Conservation (phyloP, 23 tunicate genomes). For the Trididemnum clinides region DNA sequence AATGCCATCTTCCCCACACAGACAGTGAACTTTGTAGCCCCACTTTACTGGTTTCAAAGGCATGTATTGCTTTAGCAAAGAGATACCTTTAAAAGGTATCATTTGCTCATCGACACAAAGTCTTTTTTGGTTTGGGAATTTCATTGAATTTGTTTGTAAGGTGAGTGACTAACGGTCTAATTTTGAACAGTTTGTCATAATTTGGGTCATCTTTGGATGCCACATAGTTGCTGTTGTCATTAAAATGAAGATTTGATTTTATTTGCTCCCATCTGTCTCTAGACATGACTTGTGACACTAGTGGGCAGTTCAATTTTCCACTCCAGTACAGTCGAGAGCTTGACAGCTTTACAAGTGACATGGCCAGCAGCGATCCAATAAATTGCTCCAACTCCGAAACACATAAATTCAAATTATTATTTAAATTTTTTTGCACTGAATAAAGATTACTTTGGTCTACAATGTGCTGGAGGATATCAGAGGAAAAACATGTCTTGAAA, state of each 20-base stretch:
- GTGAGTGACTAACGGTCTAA: neutral
- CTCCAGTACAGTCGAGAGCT: neutral
- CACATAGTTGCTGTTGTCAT: too few relatives aligned
- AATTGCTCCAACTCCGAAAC: neutral
- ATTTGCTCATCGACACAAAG: constrained; percentile 4
- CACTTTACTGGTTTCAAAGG: neutral
- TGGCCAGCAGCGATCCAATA: neutral
- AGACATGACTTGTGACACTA: neutral
- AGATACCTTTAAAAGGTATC: constrained; percentile 12
- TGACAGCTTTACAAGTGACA: neutral
- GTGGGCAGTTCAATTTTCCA: neutral
- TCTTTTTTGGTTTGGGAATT: constrained; percentile 1
- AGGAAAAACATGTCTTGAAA: neutral
- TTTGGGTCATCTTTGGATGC: too few relatives aligned
- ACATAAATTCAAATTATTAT: neutral
- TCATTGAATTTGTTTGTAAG: neutral
- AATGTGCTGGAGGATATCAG: too few relatives aligned
- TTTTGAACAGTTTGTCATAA: neutral
- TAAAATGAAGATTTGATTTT: neutral
- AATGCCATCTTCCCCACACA: neutral
- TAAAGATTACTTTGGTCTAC: neutral
- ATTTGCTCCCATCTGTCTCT: constrained; percentile 15
- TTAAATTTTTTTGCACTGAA: neutral
- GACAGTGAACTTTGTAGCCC: constrained; percentile 15
- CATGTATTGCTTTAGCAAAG: neutral